Percentiles rank a stretch among this genome's conserved stretches.
These are phyloP conservation scores for Drosophila eohydei DNA, from an alignment of 2,888 invertebrate species.

Conservation along the genomic window DNA sequence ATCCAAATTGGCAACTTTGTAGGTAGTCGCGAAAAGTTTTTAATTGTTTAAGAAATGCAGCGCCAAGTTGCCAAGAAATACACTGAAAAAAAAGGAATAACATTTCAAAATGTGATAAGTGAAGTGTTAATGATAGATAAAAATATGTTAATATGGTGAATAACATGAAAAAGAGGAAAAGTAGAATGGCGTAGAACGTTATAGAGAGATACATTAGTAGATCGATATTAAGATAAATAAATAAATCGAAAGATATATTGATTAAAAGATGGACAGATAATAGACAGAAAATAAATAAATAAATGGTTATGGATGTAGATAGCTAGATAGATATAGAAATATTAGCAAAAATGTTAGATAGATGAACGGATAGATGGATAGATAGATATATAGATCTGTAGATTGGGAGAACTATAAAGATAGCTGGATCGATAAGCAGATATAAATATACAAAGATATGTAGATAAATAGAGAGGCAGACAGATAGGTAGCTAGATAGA, in stretches of 20 bases:
- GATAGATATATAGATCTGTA: background rate
- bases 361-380: background rate
- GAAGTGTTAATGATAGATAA: no score
- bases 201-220: no score
- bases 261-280: no score
- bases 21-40: constrained; percentile 72
- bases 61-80: constrained; percentile 32
- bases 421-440: background rate
- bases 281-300: no score
- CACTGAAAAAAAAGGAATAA: constrained; percentile 24
- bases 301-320: no score
- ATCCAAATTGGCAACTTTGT: constrained; percentile 79
- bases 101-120: no score
- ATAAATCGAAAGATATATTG: no score
- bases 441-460: background rate
- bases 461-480: background rate
- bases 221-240: no score
- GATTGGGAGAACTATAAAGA: background rate
- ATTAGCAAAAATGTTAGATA: background rate
- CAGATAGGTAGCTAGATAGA: background rate
- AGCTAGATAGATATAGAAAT: no score
- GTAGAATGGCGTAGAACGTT: no score
- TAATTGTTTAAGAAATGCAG: constrained; percentile 74
- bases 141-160: no score
- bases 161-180: no score